Base-by-base conservation (phyloP, 1,140 invertebrate genomes). In the Eupristina koningsbergeri region DNA sequence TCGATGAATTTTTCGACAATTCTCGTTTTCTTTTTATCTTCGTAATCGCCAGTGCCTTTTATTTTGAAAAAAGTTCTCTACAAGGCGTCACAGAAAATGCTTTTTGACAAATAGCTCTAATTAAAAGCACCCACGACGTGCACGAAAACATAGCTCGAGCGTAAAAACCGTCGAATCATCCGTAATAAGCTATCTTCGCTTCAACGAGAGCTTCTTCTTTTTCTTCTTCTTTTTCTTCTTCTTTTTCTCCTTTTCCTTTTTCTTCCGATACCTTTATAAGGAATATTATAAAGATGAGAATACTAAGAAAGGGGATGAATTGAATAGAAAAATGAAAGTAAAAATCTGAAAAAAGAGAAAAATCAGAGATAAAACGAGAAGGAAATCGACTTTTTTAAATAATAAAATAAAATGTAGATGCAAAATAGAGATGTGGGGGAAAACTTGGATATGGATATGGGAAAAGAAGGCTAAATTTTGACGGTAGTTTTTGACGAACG, bases 41-140 rank as follows among this genome's bases (percentile, higher is more conserved):
- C 31, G 19, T 3, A 58, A 58, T 22, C 53, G 19, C 22, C 15
- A 50, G 22, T 73, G 31, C 22, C 22, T 75, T 53, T 34, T 34
- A 29, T 0, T 53, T 53, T 75, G 29, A 50, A 75, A 75, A 50
- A 31, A 53, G 31, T 63, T 63, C 26, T 34, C 47, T 19, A 31
- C 47, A 50, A 58, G 29, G 29, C 36, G 15, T 45, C 22, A 1
- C 17, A n/a, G 47, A 75, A 73, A 77, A 64, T 76, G 45, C 76
- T 84, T 84, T 83, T 84, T 74, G 77, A 84, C 76, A 84, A 84
- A 84, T 80, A 84, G 50, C 78, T 61, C 83, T 36, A 84, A 84
- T 84, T 84, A 84, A 84, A 84, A 84, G 78, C 29, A 26, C 53
- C 76, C 69, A 34, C 61, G 31, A 34, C 39, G 58, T 26, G 53